Evolutionary conservation across 2,888 invertebrate genomes (phyloP), one percentile per base, ranked within the genome.

Genomic region (Kryphioiulus occultus): DNA sequence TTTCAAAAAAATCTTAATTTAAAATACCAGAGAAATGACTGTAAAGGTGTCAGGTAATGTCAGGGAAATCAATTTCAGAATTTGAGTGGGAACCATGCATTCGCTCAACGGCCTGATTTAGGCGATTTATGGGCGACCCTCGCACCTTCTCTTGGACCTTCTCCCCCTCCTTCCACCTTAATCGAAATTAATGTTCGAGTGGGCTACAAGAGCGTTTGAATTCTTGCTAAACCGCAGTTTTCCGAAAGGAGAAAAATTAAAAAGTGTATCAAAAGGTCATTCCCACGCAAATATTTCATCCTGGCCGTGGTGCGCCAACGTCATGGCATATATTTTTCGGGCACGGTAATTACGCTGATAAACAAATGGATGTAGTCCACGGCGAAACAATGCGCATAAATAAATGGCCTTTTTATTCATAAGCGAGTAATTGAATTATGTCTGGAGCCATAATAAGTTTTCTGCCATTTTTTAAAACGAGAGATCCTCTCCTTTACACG

Each of bases 361-460:
- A 78, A 78, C 78, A 78, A 78, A 78, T 78, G 78, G 30, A 78
- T 78, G 78, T 78, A 78, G 78, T 30, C 78, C 78, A 78, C 78
- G 26, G 78, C 26, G 12, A 78, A 78, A 78, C 78, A 30, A 30
- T 78, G 78, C 78, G 22, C 26, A 78, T 3, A 30, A 78, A 78
- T 78, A 78, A 78, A 78, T 30, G 78, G 78, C 15, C 78, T 78
- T 78, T 78, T 78, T 78, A 78, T 78, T 78, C 78, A 78, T 78
- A 78, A 78, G 78, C 78, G 78, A 30, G 78, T 78, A 78, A 78
- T 78, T 78, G 78, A 78, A 78, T 78, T 78, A 78, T 78, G 78
- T 26, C 78, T 78, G 26, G 78, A 15, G 30, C 30, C 9, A 30
- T 78, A 78, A 78, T 78, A 78, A 78, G 26, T 78, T 78, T 78